Conservation (phyloP, 2,113 vertebrate species). For the Coturnix japonica region DNA sequence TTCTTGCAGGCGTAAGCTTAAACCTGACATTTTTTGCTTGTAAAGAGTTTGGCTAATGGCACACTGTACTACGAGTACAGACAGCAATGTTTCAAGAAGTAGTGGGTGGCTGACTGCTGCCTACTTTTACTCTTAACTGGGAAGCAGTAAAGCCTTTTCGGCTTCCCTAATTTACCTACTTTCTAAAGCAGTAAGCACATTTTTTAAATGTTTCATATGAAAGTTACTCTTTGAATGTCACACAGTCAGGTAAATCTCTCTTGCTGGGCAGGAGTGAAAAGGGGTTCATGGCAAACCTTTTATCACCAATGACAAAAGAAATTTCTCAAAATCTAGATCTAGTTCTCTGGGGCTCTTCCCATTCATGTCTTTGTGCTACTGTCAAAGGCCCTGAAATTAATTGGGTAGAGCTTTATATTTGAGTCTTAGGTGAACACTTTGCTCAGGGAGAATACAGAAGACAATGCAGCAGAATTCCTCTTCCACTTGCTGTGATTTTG, state of each 20-base stretch:
- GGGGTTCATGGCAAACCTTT: neutral
- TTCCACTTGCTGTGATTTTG: rapidly evolving
- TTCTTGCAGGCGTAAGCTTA: neutral
- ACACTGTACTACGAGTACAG: neutral
- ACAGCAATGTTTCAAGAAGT: neutral
- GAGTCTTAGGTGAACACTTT: neutral
- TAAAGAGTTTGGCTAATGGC: neutral
- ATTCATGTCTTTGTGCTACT: neutral
- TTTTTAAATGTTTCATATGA: neutral
- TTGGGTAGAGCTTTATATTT: neutral
- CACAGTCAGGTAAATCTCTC: neutral
- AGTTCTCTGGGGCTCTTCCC: neutral
- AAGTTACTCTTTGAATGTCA: neutral
- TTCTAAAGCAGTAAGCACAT: neutral
- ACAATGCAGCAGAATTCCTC: neutral
- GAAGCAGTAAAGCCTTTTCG: neutral
- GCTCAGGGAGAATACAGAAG: neutral
- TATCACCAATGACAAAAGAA: neutral
- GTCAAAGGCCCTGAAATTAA: neutral
- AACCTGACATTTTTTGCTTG: neutral
- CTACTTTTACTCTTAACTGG: neutral
- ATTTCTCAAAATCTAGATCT: neutral
- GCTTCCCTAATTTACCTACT: neutral
- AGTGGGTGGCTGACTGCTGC: neutral
- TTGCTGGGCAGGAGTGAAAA: neutral